Evolutionary conservation across 2,888 invertebrate genomes (phyloP).

Genomic region (Dolichomitus sp.): DNA sequence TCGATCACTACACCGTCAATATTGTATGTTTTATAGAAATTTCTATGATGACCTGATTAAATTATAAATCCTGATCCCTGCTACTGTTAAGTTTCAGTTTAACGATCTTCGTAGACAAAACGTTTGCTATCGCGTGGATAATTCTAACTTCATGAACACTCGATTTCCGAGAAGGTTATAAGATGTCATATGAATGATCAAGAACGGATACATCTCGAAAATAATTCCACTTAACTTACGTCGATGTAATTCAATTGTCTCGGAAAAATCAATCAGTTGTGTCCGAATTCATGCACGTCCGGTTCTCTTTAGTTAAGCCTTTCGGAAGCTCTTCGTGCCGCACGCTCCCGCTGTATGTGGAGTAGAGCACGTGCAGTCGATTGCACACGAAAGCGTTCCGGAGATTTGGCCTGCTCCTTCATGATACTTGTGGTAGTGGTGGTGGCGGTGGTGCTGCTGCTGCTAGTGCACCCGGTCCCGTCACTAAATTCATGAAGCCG

Average conservation of each 20-base stretch:
- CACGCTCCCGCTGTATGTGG: conserved; percentile 24
- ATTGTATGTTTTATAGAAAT: no score
- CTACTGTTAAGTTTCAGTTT: no score
- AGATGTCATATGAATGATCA: conserved; percentile 46
- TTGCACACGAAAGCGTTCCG: conserved; percentile 61
- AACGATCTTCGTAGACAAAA: no score
- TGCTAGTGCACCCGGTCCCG: conserved; percentile 53
- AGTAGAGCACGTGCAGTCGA: conserved; percentile 59
- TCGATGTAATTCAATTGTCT: conserved; percentile 23
- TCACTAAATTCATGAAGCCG: conserved; percentile 66
- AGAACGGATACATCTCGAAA: conserved; percentile 19
- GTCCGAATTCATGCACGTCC: conserved; percentile 21
- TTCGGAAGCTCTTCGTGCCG: conserved; percentile 39
- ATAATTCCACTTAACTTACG: not conserved
- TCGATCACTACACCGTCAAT: no score
- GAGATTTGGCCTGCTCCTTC: conserved; percentile 63
- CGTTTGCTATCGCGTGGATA: not conserved
- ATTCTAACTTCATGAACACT: not conserved
- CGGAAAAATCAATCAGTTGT: conserved; percentile 50
- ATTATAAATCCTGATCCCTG: no score
- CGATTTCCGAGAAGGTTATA: not conserved
- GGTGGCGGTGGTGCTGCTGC: conserved; percentile 17
- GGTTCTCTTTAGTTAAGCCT: conserved; percentile 44
- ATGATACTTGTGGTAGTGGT: conserved; percentile 10
- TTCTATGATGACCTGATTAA: no score